Evolutionary conservation across 2,888 invertebrate genomes (phyloP), one percentile per base, ranked within the genome.

Genomic region (Xestia ashworthii): DNA sequence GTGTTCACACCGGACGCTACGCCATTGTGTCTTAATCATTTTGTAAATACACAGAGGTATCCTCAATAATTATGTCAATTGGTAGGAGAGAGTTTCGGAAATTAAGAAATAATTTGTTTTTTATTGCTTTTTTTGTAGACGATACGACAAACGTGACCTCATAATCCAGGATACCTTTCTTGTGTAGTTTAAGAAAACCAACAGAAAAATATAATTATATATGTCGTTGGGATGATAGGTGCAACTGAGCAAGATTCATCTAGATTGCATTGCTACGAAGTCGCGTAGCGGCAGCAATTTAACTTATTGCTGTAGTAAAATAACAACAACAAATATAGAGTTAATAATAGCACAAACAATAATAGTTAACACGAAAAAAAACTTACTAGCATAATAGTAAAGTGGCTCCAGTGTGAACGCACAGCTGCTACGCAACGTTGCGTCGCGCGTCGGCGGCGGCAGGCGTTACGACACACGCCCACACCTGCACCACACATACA

Each of bases 381-480:
- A n/a, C 16, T 50, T 38, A 19, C 12, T 22, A 14, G 32, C 60
- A 48, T 46, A 69, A 14, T 66, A 62, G 48, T 66, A 65, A 60
- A 66, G n/a, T 41, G 76, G 50, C 89, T 88, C 87, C 88, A 93
- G 89, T 95, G 92, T 95, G 94, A 84, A 91, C 94, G 83, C 89
- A 82, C 68, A 70, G 83, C 83, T 80, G 91, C 91, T 91, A 94
- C 94, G 95, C 94, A 94, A 93, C 92, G 92, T 91, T 94, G 94
- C 93, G 94, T 93, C 92, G 85, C 71, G 84, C 84, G 83, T 88
- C 82, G 83, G 90, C 89, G 90, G 89, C 88, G 80, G 89, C 89
- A 69, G 88, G 83, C 88, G 92, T 96, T 96, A 95, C 96, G 93
- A 94, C 95, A 95, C 91, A 95, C 95, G 89, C 95, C 91, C 90